Evolutionary conservation across 2,797 vertebrate species (phyloP), one percentile per base, ranked within the genome.

Genomic region (Sebastes trivittatus): DNA sequence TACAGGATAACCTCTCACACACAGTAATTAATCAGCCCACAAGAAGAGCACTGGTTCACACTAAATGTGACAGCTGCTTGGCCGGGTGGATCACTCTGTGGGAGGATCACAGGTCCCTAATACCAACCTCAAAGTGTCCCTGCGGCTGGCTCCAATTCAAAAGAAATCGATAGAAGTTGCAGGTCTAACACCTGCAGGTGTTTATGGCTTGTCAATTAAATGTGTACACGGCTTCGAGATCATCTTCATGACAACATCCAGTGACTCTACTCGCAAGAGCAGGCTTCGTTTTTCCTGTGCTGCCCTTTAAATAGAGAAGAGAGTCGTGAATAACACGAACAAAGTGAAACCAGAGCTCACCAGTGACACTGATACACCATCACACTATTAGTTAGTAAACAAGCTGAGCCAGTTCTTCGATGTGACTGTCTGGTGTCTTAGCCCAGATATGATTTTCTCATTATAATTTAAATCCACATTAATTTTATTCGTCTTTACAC

Each of bases 21-120:
- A 56, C 59, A 49, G 83, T 87, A 91, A 94, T 94, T 93, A 93
- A 93, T 94, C 91, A 92, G 88, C 69, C 72, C 62, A 80, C 72
- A 79, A 84, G 83, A 88, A 85, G 79, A 68, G 72, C 27, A 62
- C 83, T 87, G 20, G 6, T 78, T 83, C 72, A 73, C 52, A 88
- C 16, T 52, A n/a, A 80, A 87, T 84, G 88, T 81, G 93, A 89
- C 91, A 90, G 82, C 76, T 83, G 79, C 85, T 89, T 88, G 83
- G 88, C 80, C 38, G 32, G 52, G 72, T 80, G 64, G 64, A 86
- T 90, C 66, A 74, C 76, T 77, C 72, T 66, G 73, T 23, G 46
- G 65, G 82, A 78, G 77, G 74, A 81, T 82, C 64, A 32, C n/a
- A 68, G 81, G 81, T 62, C 54, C 67, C 75, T 69, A 68, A 88